Conservation (phyloP, 2,113 vertebrate species). For the Crocuta crocuta region DNA sequence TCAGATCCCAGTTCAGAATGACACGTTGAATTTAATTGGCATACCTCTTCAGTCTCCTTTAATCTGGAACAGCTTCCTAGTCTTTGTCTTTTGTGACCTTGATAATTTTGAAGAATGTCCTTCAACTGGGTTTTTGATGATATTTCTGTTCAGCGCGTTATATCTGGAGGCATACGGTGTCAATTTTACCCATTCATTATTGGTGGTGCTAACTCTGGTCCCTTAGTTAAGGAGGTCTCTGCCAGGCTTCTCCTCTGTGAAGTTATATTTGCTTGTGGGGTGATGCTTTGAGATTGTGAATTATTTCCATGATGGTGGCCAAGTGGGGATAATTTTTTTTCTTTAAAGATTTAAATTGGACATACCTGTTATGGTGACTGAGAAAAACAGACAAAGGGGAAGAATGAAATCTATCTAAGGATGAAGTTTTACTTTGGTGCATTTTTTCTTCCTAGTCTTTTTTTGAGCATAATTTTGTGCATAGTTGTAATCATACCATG, state of each 20-base stretch:
- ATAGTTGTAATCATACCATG: not conserved
- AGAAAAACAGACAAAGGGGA: slow-evolving; percentile 31
- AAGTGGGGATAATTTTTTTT: not conserved
- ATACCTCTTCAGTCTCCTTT: not conserved
- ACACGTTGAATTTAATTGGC: not conserved
- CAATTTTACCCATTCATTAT: not conserved
- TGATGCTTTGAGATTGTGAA: slow-evolving; percentile 27
- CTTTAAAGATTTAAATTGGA: not conserved
- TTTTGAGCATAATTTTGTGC: not conserved
- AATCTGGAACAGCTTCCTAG: not conserved
- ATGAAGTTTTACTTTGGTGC: not conserved
- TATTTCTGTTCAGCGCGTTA: not conserved
- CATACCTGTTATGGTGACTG: not conserved
- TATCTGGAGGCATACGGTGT: not conserved
- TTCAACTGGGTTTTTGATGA: not conserved
- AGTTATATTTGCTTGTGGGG: not conserved
- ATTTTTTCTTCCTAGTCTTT: not conserved
- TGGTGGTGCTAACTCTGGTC: not conserved
- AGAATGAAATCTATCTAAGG: not conserved
- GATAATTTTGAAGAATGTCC: slow-evolving; percentile 29
- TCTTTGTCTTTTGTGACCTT: not conserved
- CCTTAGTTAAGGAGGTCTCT: not conserved
- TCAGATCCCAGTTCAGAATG: not conserved
- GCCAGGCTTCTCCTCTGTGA: not conserved
- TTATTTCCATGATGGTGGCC: slow-evolving; percentile 22